A percentile compares a stretch with the other conserved stretches of the same genome.
Conservation (phyloP, 2,113 vertebrate genomes). For the Mirza zaza region DNA sequence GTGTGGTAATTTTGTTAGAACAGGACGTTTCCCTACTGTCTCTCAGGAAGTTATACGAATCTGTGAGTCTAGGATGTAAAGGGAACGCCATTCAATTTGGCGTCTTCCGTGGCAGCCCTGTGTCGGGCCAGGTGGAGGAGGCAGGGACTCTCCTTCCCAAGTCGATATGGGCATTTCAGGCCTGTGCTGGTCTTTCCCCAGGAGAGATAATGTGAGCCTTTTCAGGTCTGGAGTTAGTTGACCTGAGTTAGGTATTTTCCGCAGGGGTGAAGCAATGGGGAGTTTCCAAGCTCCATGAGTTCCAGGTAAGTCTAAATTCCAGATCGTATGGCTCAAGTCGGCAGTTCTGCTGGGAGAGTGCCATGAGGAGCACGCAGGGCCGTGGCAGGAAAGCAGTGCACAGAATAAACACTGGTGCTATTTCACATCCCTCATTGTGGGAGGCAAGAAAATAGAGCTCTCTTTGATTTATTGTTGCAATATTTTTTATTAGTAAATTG, state of each 20-base stretch:
- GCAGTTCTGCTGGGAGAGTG: too few relatives aligned
- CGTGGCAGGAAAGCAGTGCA: accelerated
- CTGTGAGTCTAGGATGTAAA: not conserved
- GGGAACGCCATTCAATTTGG: not conserved
- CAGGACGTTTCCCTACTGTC: not conserved
- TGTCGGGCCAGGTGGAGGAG: not conserved
- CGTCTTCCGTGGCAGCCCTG: not conserved
- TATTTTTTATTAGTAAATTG: not conserved
- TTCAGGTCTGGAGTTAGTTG: not conserved
- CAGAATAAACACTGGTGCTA: not conserved
- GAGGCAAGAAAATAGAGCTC: not conserved
- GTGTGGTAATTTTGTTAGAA: not conserved
- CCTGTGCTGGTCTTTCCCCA: not conserved
- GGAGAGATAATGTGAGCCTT: not conserved
- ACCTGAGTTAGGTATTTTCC: not conserved
- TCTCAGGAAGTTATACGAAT: not conserved
- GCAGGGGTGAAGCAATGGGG: not conserved
- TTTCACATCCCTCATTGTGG: not conserved
- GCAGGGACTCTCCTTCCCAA: not conserved
- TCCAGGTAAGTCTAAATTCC: too few relatives aligned
- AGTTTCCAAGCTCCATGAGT: not conserved
- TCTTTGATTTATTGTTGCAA: not conserved
- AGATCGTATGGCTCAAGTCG: not conserved
- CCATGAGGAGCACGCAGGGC: not conserved
- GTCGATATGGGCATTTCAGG: not conserved